Conservation (phyloP, 2,113 vertebrate species). For the Oreochromis aureus region DNA sequence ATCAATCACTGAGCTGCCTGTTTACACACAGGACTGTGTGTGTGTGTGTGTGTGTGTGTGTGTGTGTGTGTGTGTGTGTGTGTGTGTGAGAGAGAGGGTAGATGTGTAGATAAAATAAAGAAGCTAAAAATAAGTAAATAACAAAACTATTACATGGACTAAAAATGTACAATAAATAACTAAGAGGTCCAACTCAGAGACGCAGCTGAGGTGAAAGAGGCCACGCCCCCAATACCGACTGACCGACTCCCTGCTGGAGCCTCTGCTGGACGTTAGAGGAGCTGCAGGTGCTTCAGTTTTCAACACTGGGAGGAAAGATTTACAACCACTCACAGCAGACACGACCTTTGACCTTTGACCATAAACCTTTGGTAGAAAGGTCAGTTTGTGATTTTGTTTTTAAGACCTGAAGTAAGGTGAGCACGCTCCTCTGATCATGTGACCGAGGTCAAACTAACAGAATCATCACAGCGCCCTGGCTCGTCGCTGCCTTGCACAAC, state of each 20-base stretch:
- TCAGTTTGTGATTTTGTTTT: not conserved
- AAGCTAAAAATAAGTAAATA: not conserved
- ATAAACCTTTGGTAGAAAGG: not conserved
- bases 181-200: not conserved
- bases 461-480: not conserved
- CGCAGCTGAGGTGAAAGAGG: not conserved
- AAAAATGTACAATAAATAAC: not conserved
- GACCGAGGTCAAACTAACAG: not conserved
- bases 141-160: not conserved
- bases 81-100: not conserved
- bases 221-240: not conserved
- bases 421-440: not conserved
- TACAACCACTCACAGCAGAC: not conserved
- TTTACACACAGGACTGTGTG: no score
- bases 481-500: not conserved
- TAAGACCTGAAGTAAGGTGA: not conserved
- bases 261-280: not conserved
- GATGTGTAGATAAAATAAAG: not conserved
- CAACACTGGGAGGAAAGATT: not conserved
- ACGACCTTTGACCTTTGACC: not conserved
- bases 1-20: no score
- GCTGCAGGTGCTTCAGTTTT: not conserved
- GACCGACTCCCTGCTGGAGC: not conserved
- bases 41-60: not conserved
- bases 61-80: not conserved